These are phyloP conservation scores for Monomorium pharaonis DNA, from an alignment of 1,140 invertebrate genomes.

Conservation along the genomic window DNA sequence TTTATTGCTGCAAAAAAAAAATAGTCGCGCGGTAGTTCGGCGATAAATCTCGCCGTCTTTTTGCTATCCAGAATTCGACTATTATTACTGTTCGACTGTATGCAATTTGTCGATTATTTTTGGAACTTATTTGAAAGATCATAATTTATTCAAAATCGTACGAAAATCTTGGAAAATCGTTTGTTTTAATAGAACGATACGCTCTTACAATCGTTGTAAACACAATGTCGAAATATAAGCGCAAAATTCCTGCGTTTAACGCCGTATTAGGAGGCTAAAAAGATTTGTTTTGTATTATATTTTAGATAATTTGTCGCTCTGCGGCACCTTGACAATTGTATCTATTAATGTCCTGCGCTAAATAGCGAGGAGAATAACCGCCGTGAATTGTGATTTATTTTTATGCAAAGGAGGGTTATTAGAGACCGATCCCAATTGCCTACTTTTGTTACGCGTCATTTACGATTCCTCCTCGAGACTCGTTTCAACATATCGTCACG, in stretches of 20 bases:
- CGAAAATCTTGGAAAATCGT: neutral
- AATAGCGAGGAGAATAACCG: neutral
- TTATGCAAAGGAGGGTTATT: neutral
- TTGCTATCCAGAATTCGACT: slow-evolving; percentile 15
- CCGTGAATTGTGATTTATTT: neutral
- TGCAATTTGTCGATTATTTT: slow-evolving; percentile 29
- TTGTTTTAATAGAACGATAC: neutral
- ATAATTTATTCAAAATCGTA: neutral
- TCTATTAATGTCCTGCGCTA: neutral
- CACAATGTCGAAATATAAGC: neutral
- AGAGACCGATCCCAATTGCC: neutral
- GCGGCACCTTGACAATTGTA: neutral
- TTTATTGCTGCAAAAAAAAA: slow-evolving; percentile 26
- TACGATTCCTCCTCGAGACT: neutral
- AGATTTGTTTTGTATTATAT: neutral
- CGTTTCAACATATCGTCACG: slow-evolving; percentile 10
- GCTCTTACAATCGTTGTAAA: neutral
- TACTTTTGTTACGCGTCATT: neutral
- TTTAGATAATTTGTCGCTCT: neutral
- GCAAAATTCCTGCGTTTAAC: neutral
- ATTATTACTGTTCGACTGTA: neutral
- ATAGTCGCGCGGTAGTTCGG: neutral
- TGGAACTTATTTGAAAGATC: neutral
- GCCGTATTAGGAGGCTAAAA: neutral
- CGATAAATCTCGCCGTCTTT: neutral